These are phyloP conservation scores for Grammomys surdaster DNA, from an alignment of 2,113 vertebrate species.

Conservation along the genomic window DNA sequence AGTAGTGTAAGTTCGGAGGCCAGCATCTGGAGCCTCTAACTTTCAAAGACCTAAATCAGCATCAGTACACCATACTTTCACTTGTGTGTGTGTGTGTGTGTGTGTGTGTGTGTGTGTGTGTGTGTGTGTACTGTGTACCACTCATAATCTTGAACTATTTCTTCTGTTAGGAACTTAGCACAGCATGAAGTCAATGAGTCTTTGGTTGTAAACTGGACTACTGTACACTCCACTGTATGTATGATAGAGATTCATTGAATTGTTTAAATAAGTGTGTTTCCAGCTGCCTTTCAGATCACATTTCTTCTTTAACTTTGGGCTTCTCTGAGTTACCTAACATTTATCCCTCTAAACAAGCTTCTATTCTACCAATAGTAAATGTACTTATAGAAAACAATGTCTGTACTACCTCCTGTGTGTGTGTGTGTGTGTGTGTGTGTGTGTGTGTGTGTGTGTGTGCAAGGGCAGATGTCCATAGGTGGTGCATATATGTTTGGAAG, in stretches of 20 bases:
- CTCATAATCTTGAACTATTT: background rate
- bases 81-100: background rate
- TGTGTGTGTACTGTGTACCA: background rate
- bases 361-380: background rate
- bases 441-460: accelerated
- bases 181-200: background rate
- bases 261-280: background rate
- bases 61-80: background rate
- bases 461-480: background rate
- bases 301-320: background rate
- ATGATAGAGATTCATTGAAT: background rate
- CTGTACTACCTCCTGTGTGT: background rate
- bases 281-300: background rate
- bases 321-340: background rate
- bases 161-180: background rate
- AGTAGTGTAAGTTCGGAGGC: too few species aligned
- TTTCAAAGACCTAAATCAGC: constrained; percentile 49
- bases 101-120: accelerated
- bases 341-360: background rate
- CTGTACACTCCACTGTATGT: background rate
- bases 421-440: background rate
- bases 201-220: background rate
- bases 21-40: background rate
- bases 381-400: background rate
- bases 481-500: background rate